Evolutionary conservation across 2,888 invertebrate genomes (phyloP), one percentile per base, ranked within the genome.

Genomic region (Agriopis aurantiaria): DNA sequence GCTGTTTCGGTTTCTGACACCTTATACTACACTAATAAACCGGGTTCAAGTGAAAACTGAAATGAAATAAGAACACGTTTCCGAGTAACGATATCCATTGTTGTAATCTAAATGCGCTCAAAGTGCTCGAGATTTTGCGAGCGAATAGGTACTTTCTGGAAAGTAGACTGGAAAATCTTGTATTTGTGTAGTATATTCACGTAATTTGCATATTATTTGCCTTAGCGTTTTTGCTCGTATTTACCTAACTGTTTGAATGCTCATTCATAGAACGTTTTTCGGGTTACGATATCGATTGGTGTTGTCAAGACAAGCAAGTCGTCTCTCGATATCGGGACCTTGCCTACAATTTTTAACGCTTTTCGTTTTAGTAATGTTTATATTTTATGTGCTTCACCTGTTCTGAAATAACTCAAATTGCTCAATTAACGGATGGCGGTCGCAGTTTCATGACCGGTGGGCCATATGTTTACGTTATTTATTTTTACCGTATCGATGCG

Each of bases 401-500:
- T 46, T 52, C 60, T 46, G 17, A 65, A 65, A 65, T 56, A 67
- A 23, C 43, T 60, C 48, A 41, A 56, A 63, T 55, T 51, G 75
- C 71, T 75, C 82, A 81, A 77, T 84, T 84, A 82, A 86, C 82
- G 80, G 81, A 79, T 80, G 78, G 82, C 85, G 84, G 84, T 84
- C 80, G 82, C 80, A 78, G 83, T 82, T 84, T 80, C 80, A 82
- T 79, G 80, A 82, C 75, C 78, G 80, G 75, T 78, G 84, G 87
- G 91, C 91, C 92, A 92, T 91, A 90, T 92, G 92, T 90, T 92
- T 88, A 89, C 85, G 88, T 87, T 93, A 89, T 90, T 90, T 91
- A 91, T 91, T 87, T 91, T 89, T 90, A 90, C 90, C 89, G 89
- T 91, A 81, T 74, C 73, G 74, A 66, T 73, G 80, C 82, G 84